Evolutionary conservation across 1,140 invertebrate species (phyloP).

Genomic region (Calosoma granatense): DNA sequence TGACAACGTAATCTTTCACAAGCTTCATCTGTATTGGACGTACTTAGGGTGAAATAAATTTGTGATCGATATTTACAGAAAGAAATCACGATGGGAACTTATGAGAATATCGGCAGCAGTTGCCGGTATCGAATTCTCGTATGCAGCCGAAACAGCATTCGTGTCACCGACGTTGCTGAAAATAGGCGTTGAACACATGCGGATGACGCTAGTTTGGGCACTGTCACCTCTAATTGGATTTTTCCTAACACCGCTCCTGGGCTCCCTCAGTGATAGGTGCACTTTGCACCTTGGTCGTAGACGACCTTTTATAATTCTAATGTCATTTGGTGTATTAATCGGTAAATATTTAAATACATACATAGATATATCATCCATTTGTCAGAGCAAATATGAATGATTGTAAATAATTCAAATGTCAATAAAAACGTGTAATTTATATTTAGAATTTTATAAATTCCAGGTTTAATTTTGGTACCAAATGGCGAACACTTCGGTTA

Average conservation of each 20-base stretch:
- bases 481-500: conserved; percentile 81
- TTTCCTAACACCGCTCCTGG: conserved; percentile 84
- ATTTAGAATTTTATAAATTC: conserved; percentile 19
- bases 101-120: conserved; percentile 85
- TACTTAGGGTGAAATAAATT: too few relatives aligned
- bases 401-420: not conserved
- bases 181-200: conserved; percentile 80
- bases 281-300: conserved; percentile 66
- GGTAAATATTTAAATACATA: too few relatives aligned
- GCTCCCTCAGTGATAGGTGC: conserved; percentile 86
- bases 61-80: conserved; percentile 39
- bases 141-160: conserved; percentile 94
- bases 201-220: conserved; percentile 94
- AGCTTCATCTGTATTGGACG: too few relatives aligned
- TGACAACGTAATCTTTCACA: too few relatives aligned
- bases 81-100: conserved; percentile 72
- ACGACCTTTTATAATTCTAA: conserved; percentile 81
- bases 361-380: too few relatives aligned
- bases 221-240: conserved; percentile 85
- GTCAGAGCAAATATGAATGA: too few relatives aligned
- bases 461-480: conserved; percentile 78
- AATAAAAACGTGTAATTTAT: not conserved
- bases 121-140: conserved; percentile 96
- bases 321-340: conserved; percentile 81
- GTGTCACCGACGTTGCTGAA: conserved; percentile 89